Evolutionary conservation across 2,113 vertebrate genomes (phyloP), one percentile per base, ranked within the genome.

Genomic region (Pachypanchax playfairii): DNA sequence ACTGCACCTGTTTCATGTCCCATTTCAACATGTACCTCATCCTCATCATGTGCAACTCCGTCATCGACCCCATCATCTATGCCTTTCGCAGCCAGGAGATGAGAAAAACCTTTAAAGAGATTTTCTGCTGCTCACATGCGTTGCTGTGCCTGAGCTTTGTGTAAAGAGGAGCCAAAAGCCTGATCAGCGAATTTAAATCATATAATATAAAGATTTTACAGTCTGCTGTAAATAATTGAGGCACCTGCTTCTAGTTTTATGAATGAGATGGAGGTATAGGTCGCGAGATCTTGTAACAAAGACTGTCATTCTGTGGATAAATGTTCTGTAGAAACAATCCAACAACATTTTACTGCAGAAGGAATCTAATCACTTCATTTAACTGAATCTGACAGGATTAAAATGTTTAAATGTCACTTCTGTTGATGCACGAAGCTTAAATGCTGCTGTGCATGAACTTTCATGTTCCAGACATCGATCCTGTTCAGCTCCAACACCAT

Each of bases 11-110:
- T 55, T 98, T 98, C 87, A 98, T 98, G 96, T 97, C 96, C 17
- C 96, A 98, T 72, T 98, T 98, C 75, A 97, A 98, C 89, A 88
- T 98, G 78, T 98, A 98, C 70, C 95, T 98, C 83, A 96, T 97
- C 29, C 94, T 98, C 39, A 97, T 98, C 80, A 98, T 98, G 96
- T 97, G 95, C 59, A 98, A 98, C 69, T 97, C 96, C 0, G 89
- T 98, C 83, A 96, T 98, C 0, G 96, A 98, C 78, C 96, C 96
- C 14, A 92, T 98, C 29, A 98, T 98, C 69, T 98, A 98, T 25
- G 96, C 96, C 11, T 95, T 98, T 33, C 93, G 96, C 49, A 98
- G 95, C 80, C 96, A 96, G 47, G 96, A 98, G 80, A 94, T 98
- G 83, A 93, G 96, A 48, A 96, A 95, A 71, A 98, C 96, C 51